These are phyloP conservation scores for Hippocampus abdominalis DNA, from an alignment of 2,113 vertebrate genomes.

Conservation along the genomic window DNA sequence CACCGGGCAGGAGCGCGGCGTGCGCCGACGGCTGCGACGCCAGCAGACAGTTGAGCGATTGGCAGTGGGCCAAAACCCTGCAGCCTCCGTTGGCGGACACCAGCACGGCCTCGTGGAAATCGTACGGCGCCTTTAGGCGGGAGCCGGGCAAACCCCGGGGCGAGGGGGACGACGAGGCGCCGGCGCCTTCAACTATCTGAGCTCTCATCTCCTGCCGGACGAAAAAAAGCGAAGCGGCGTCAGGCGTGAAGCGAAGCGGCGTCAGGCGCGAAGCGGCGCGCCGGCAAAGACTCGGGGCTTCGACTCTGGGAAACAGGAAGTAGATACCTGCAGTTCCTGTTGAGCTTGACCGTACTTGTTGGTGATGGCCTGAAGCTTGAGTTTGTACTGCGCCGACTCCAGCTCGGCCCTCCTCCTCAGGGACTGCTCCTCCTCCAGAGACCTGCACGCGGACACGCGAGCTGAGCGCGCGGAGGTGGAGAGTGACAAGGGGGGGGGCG, in stretches of 20 bases:
- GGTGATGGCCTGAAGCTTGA: conserved; percentile 84
- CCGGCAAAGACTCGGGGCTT: neutral
- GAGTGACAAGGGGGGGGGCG: too few species aligned
- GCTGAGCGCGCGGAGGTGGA: neutral
- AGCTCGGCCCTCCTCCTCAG: conserved; percentile 84
- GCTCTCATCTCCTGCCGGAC: conserved; percentile 78
- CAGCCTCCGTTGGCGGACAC: conserved; percentile 85
- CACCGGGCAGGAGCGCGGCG: conserved; percentile 85
- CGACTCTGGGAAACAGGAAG: neutral
- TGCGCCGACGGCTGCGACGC: conserved; percentile 91
- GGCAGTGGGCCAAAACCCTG: conserved; percentile 84
- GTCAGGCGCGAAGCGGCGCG: neutral
- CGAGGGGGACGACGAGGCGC: conserved; percentile 30
- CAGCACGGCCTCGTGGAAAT: conserved; percentile 79
- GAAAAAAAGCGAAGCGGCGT: neutral
- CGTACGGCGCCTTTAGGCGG: conserved; percentile 74
- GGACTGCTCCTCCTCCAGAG: conserved; percentile 81
- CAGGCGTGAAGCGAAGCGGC: neutral
- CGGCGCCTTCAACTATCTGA: conserved; percentile 70
- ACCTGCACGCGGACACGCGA: conserved; percentile 59
- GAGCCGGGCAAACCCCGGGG: conserved; percentile 42
- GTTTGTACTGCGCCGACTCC: conserved; percentile 88
- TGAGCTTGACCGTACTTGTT: conserved; percentile 83
- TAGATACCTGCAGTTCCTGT: conserved; percentile 80
- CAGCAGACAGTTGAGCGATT: conserved; percentile 82